Evolutionary conservation across 2,888 invertebrate species (phyloP), one percentile per base, ranked within the genome.

Genomic region (Strigamia maritima): DNA sequence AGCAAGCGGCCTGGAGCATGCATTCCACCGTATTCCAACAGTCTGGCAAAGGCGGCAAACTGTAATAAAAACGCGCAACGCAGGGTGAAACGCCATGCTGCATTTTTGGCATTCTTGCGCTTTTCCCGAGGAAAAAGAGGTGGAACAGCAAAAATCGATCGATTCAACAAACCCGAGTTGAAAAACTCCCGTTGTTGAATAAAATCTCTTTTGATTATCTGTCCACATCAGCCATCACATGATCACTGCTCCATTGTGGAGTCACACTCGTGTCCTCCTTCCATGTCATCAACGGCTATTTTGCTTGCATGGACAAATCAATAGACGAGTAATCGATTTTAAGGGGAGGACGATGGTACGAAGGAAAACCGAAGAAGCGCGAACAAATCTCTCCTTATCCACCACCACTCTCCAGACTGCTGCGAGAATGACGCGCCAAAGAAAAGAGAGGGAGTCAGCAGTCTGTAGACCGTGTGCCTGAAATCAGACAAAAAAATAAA

Each of bases 61-160:
- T 26, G 70, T 26, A 70, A 70, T 70, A 70, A 70, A 70, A 70
- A 70, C 70, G 70, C 70, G 26, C 70, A 26, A 70, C 26, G 70
- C n/a, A 70, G 70, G 70, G 70, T 70, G 70, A 70, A 54, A 70
- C 70, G 70, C 70, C 70, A 70, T 70, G 70, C 70, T 28, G 28
- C 70, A 70, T 70, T 70, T 70, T 70, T 70, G 70, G 70, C 70
- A 70, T 70, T 70, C 70, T 70, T 70, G 70, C n/a, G 70, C 54
- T 19, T 54, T 54, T 44, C 6, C 16, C 54, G n/a, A 19, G 19
- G 19, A 19, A 54, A 70, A 26, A 26, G 70, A n/a, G 70, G 70
- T 70, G 26, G 70, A 70, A 70, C 70, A 70, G 70, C 28, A 24
- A 26, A 65, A 70, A 70, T 70, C 70, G 28, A 70, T 70, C 26